Base-by-base conservation (phyloP, 2,113 vertebrate genomes). In the Ptilonorhynchus violaceus region DNA sequence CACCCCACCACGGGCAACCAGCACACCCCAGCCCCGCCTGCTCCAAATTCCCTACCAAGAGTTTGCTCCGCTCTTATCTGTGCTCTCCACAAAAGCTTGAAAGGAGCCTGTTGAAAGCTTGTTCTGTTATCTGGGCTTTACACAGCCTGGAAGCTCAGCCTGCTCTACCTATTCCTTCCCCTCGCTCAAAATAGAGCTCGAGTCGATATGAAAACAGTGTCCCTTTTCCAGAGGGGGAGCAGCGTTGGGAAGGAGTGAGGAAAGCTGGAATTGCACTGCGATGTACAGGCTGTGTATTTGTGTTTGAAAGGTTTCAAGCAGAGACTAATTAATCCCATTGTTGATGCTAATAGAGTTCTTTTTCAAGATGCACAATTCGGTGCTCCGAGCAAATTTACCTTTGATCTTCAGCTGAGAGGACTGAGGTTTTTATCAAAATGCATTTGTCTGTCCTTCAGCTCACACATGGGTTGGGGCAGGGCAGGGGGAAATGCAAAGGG, bases 311-410 rank as follows among this genome's bases (percentile, higher is more conserved):
- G 76, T 55, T 95, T 85, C 91, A 77, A 58, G 55, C 52, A 60
- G 68, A 92, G 82, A 66, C 93, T 98, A 98, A 98, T 98, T 97
- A 97, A 97, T 98, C 97, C 97, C 97, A 92, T 95, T 97, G 97
- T 97, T 97, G 96, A 97, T 98, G 97, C 91, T 97, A 97, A 97
- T 97, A 58, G 5, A 17, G 63, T 24, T 93, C 81, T 89, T 97
- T 96, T 97, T 95, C 78, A 85, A 92, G 89, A 97, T 50, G 64
- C 28, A 11, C 37, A 39, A 87, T 67, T 96, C 82, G 85, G 94
- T 67, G 88, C 96, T 96, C 62, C 88, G 87, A 97, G 96, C 74
- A 97, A 95, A 94, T 95, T 94, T 96, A 91, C 86, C 93, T 98
- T 97, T 98, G 97, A 98, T 98, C 95, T 96, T 92, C 59, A 46